Conservation (phyloP, 2,113 vertebrate genomes). For the Eulemur rufifrons region DNA sequence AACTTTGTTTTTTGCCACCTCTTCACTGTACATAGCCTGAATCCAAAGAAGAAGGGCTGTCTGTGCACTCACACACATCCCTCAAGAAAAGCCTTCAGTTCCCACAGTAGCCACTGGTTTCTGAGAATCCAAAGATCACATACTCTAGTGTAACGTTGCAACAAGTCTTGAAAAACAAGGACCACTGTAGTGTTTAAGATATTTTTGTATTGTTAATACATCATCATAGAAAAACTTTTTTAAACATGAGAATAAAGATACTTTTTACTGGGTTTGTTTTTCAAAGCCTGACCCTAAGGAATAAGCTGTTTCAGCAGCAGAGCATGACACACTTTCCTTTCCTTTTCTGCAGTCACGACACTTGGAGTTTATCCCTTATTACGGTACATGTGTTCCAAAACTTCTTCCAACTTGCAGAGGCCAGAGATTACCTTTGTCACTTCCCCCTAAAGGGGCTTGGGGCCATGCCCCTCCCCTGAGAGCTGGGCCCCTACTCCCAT, state of each 20-base stretch:
- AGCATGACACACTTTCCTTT: neutral
- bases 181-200: slow-evolving; percentile 82
- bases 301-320: slow-evolving; percentile 53
- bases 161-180: slow-evolving; percentile 69
- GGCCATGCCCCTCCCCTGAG: neutral
- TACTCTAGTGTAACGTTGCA: slow-evolving; percentile 75
- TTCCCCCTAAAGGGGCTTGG: neutral
- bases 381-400: neutral
- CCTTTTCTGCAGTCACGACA: neutral
- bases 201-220: slow-evolving; percentile 85
- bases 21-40: slow-evolving; percentile 43
- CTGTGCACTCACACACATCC: neutral
- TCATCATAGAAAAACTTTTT: slow-evolving; percentile 77
- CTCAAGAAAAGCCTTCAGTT: slow-evolving; percentile 54
- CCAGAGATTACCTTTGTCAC: neutral
- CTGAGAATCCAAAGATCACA: slow-evolving; percentile 72
- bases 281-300: slow-evolving; percentile 55
- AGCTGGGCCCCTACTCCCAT: neutral
- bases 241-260: slow-evolving; percentile 77
- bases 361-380: neutral
- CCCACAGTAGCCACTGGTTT: slow-evolving; percentile 69
- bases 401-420: neutral
- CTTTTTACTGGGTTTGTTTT: slow-evolving; percentile 78
- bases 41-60: slow-evolving; percentile 65
- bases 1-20: slow-evolving; percentile 29